These are phyloP conservation scores for Bruchidius siliquastri DNA, from an alignment of 2,888 invertebrate genomes.

Conservation along the genomic window DNA sequence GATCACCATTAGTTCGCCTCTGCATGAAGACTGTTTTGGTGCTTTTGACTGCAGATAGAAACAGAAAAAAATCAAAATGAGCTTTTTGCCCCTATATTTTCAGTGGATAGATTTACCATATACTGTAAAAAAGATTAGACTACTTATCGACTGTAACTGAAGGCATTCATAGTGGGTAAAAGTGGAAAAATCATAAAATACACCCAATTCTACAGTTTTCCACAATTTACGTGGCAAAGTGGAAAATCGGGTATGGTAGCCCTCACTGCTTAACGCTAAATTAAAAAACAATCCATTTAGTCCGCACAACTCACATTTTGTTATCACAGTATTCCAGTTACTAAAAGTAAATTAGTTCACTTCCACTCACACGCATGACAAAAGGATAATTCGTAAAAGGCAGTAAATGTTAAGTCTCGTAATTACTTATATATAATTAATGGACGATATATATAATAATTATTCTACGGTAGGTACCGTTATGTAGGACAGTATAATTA, in stretches of 20 bases:
- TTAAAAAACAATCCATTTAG: slow-evolving; percentile 12
- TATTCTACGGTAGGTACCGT: not conserved
- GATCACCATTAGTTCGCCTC: too few species aligned
- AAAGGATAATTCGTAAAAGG: slow-evolving; percentile 2
- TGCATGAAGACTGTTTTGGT: too few species aligned
- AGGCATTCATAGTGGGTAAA: not conserved
- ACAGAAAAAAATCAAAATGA: too few species aligned
- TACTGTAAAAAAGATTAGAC: not conserved
- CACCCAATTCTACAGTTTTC: slow-evolving; percentile 42
- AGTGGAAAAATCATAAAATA: not conserved
- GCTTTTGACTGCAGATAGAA: too few species aligned
- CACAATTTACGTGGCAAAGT: slow-evolving; percentile 37
- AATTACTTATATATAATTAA: not conserved
- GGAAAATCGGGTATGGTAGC: slow-evolving; percentile 40
- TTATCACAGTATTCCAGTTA: slow-evolving; percentile 48
- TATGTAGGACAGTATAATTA: too few species aligned
- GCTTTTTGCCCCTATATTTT: too few species aligned
- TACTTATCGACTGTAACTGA: not conserved
- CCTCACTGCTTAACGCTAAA: slow-evolving; percentile 13
- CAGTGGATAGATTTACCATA: not conserved
- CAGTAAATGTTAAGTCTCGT: not conserved
- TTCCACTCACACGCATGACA: not conserved
- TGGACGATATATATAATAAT: not conserved
- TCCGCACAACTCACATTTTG: slow-evolving; percentile 18
- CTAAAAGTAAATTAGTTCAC: slow-evolving; percentile 26